Base-by-base conservation (phyloP, 2,113 vertebrate genomes). In the Oryzias woworae region DNA sequence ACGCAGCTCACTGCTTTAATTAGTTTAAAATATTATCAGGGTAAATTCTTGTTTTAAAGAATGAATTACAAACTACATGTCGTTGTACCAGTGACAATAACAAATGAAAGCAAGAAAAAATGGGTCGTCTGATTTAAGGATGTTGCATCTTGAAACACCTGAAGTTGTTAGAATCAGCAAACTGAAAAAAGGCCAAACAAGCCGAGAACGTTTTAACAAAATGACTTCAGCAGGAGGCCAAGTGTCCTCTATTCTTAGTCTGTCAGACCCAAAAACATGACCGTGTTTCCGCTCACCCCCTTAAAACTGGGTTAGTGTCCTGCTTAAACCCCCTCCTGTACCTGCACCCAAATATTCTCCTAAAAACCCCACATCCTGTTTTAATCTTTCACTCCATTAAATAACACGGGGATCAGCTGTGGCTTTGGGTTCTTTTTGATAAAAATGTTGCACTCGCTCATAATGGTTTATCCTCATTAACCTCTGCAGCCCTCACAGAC, bases 241-340 rank as follows among this genome's bases (percentile, higher is more conserved):
- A 77, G 10, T 64, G 51, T 74, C 49, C 28, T 80, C 82, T 82
- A 87, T 84, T 87, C 69, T 85, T 86, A 83, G 82, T 57, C 58
- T 41, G 16, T 62, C 59, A 72, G 83, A 78, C 71, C 66, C 62
- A 73, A 68, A 78, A 66, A 71, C 22, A 57, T 36, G 31, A 57
- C 44, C 2, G 22, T 44, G 10, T 71, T 77, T 69, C 26, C 28
- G 71, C 53, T 67, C 51, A 53, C 80, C 66, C 66, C 65, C 44
- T 65, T 10, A 75, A 80, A 82, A 85, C 59, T 87, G 73, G 80
- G 81, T 83, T 83, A 69, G 73, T 71, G 66, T 66, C 77, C 86
- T 78, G 80, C 65, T 78, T 79, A 81, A 81, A 42, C 62, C 10
- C 36, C 43, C 62, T 61, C 22, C 53, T 50, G 14, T 41, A 85